Evolutionary conservation across 2,888 invertebrate species (phyloP), one percentile per base, ranked within the genome.

Genomic region (Heliconius charithonia): DNA sequence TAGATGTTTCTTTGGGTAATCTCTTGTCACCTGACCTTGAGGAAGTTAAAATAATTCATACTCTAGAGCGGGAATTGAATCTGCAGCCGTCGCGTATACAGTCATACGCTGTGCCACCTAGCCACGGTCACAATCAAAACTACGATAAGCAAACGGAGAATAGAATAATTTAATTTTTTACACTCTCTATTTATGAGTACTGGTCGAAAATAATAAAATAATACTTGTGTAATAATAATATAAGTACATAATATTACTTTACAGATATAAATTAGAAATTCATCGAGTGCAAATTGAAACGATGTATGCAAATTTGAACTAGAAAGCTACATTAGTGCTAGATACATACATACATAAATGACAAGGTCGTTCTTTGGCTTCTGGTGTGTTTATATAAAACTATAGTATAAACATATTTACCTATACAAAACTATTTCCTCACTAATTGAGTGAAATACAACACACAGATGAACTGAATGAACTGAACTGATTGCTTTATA

Each of bases 311-410:
- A 41, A 69, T 69, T 69, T 13, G 13, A 41, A 69, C 41, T 41
- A 69, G 67, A 69, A 41, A n/a, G 41, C 13, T 37, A 27, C 41
- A 19, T 45, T 16, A 25, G 41, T 29, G 27, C 69, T 41, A 19
- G 1, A 41, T 27, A 69, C 25, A 69, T 41, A 41, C 9, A 67
- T 69, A 67, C n/a, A 13, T 25, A n/a, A 16, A 25, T 27, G n/a
- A 69, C 67, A 69, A 69, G 67, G 67, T 25, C 67, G 67, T 69
- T 41, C 41, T 69, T 67, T 69, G 67, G 41, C 41, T 41, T 66
- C 10, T 22, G 22, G n/a, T 41, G 4, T 37, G 37, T 37, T 41
- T 69, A 13, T n/a, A 66, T 32, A n/a, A 32, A 66, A 56, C 10
- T 56, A 56, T 22, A 22, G 56, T 56, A 56, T 56, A 56, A 19